phyloP scores from a whole-genome alignment of 2,888 invertebrate genomes.

The Cartodere bifasciata region DNA sequence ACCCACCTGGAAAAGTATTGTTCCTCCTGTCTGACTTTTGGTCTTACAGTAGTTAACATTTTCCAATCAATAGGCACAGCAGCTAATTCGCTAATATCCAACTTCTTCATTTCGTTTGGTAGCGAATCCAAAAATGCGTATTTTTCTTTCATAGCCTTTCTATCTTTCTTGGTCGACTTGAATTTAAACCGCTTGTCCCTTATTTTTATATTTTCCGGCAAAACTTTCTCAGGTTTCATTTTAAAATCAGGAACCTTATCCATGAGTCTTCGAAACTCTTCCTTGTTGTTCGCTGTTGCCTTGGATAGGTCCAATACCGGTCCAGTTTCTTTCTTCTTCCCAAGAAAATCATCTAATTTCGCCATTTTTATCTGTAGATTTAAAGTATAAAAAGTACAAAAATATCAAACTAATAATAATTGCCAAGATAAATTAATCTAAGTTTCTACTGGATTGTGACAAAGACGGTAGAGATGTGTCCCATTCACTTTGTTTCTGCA shows the following conservation, averaged over 20 bases:
- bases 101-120: constrained; percentile 66
- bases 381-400: no score
- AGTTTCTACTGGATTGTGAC: no score
- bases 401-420: no score
- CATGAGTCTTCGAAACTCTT: constrained; percentile 69
- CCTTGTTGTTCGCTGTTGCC: constrained; percentile 60
- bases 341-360: constrained; percentile 71
- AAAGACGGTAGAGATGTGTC: no score
- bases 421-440: no score
- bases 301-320: constrained; percentile 77
- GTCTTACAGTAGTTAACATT: constrained; percentile 80
- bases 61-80: constrained; percentile 84
- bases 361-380: no score
- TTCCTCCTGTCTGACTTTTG: constrained; percentile 72
- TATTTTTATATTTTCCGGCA: constrained; percentile 63
- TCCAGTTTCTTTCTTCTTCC: constrained; percentile 73
- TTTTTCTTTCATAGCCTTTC: constrained; percentile 48
- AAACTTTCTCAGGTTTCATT: constrained; percentile 75
- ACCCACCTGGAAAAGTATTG: constrained; percentile 68
- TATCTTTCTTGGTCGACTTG: constrained; percentile 60
- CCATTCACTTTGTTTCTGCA: no score
- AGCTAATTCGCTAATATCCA: constrained; percentile 65
- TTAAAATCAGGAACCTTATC: constrained; percentile 86
- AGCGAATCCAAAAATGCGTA: constrained; percentile 64
- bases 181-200: constrained; percentile 64